These are phyloP conservation scores for Ctenodactylus gundi DNA, from an alignment of 2,113 vertebrate species.

Conservation along the genomic window DNA sequence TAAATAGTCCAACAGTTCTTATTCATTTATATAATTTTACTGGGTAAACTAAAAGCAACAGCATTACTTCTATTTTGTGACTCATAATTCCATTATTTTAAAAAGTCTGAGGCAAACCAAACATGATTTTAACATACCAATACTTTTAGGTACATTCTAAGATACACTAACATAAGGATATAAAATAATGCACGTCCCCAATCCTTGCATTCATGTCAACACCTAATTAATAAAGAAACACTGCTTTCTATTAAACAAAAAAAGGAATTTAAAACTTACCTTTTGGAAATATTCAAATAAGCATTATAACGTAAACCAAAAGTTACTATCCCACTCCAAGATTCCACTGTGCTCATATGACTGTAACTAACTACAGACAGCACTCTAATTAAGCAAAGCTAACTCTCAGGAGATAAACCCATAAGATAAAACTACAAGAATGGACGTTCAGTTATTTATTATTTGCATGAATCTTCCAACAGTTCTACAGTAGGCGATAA, in stretches of 20 bases:
- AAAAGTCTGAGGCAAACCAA: neutral
- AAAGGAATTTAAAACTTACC: neutral
- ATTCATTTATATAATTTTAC: neutral
- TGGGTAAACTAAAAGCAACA: neutral
- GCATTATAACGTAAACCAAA: neutral
- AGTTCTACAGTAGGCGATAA: neutral
- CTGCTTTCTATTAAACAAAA: neutral
- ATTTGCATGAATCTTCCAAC: neutral
- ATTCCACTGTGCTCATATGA: neutral
- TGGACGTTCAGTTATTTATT: neutral
- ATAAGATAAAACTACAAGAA: neutral
- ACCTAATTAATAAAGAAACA: neutral
- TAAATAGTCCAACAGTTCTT: neutral
- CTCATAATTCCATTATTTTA: neutral
- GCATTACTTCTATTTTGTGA: neutral
- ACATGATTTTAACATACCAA: neutral
- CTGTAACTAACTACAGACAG: neutral
- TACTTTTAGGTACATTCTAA: constrained; percentile 24
- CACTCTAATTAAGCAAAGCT: neutral
- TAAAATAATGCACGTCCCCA: neutral
- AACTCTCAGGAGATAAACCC: neutral
- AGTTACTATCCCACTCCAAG: neutral
- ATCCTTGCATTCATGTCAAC: neutral
- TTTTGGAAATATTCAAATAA: constrained; percentile 12
- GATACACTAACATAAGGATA: neutral